phyloP scores from a whole-genome alignment of 1,140 invertebrate genomes.

The Hyles euphorbiae region DNA sequence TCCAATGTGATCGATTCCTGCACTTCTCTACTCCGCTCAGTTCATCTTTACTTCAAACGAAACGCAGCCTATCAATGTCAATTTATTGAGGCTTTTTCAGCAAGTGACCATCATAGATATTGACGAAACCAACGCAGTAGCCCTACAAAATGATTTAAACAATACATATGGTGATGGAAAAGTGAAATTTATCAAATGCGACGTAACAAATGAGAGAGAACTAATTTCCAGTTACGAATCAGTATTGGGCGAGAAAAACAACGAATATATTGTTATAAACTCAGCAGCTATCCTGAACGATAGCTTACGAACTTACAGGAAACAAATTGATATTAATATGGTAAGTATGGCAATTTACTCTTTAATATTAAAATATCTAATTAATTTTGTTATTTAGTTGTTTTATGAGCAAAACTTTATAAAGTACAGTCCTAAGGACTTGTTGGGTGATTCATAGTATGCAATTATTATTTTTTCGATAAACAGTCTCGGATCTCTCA shows the following conservation, averaged over 20 bases:
- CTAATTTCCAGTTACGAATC: constrained; percentile 77
- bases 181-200: constrained; percentile 71
- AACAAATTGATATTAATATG: constrained; percentile 36
- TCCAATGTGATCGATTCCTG: too few relatives aligned
- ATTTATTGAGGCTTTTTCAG: constrained; percentile 15
- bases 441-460: too few relatives aligned
- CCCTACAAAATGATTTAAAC: constrained; percentile 22
- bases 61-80: background rate
- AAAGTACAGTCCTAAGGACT: too few relatives aligned
- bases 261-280: constrained; percentile 59
- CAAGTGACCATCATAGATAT: constrained; percentile 33
- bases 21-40: too few relatives aligned
- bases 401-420: too few relatives aligned
- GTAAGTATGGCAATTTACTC: constrained; percentile 25
- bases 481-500: too few relatives aligned
- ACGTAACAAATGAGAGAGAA: constrained; percentile 77
- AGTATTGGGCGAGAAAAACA: constrained; percentile 41
- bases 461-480: too few relatives aligned
- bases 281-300: constrained; percentile 72
- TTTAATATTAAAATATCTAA: too few relatives aligned
- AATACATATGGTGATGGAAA: constrained; percentile 28
- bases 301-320: constrained; percentile 25
- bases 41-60: too few relatives aligned
- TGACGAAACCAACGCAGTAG: constrained; percentile 19
- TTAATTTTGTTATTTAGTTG: too few relatives aligned